Conservation (phyloP, 2,888 invertebrate genomes). For the Drosophila lutescens region DNA sequence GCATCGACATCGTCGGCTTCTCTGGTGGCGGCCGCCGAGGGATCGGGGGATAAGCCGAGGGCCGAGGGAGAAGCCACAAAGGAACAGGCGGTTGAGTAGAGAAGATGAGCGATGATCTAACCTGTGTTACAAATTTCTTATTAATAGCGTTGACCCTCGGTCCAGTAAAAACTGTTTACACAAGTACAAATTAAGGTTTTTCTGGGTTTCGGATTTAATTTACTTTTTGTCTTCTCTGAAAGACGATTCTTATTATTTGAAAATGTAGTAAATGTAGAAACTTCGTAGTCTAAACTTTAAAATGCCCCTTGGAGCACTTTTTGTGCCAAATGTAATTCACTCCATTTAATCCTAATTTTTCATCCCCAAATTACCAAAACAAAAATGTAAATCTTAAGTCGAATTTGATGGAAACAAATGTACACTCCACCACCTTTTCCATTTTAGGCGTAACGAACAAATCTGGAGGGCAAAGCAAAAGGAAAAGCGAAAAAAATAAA, state of each 20-base stretch:
- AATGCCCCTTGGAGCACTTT: neutral
- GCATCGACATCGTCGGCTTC: constrained; percentile 54
- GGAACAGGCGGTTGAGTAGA: constrained; percentile 41
- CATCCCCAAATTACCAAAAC: constrained; percentile 29
- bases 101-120: constrained; percentile 12
- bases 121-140: constrained; percentile 49
- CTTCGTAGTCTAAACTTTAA: neutral
- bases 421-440: neutral
- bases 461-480: constrained; percentile 31
- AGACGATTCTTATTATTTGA: no score
- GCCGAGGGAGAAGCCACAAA: constrained; percentile 38
- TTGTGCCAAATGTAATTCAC: constrained; percentile 5
- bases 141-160: constrained; percentile 41
- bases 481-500: neutral
- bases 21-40: constrained; percentile 42
- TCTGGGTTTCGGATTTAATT: no score
- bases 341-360: constrained; percentile 24
- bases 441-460: neutral
- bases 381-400: constrained; percentile 30
- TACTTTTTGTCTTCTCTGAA: no score
- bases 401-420: constrained; percentile 41
- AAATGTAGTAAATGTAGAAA: neutral
- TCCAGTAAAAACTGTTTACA: constrained; percentile 41
- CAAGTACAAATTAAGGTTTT: neutral
- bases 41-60: constrained; percentile 58